Evolutionary conservation across 1,140 invertebrate genomes (phyloP), one percentile per base, ranked within the genome.

Genomic region (Proctacanthus coquilletti): DNA sequence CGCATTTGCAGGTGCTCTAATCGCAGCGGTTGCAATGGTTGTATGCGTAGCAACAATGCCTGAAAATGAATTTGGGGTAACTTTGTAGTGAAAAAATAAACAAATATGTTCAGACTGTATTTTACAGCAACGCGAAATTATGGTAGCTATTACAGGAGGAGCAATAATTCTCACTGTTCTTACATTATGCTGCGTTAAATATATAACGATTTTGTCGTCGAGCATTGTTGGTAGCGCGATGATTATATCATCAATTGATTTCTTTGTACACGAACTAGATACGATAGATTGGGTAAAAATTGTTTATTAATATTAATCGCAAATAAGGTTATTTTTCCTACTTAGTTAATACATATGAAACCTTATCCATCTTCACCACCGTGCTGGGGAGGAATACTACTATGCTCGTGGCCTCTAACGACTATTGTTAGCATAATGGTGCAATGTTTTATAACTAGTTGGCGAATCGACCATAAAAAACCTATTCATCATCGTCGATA

Each of bases 61-160:
- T 27, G 52, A 60, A 31, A 60, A 60, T 42, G 56, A 53, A 35
- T 60, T 60, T 39, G 56, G 56, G n/a, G 56, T 60, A 45, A 49
- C 52, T 52, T 18, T 21, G 13, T n/a, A n/a, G n/a, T 25, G 6
- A 6, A n/a, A 25, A 32, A 5, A 6, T 32, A n/a, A 8, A 32
- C 15, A 32, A 32, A 11, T 25, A 29, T n/a, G 2, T 30, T 19
- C 21, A 58, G 55, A 52, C 55, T n/a, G n/a, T 21, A 4, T 13
- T n/a, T n/a, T n/a, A n/a, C n/a, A 38, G 36, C 5, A 27, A 34
- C 48, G 52, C 19, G 56, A 60, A 41, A 52, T 60, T 10, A 51
- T 53, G 31, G 56, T 60, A 14, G 56, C 56, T 5, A 46, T 60
- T 2, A 51, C 52, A 18, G 56, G 56, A 8, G 56, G 56, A 3